Evolutionary conservation across 1,140 invertebrate species (phyloP), one percentile per base, ranked within the genome.

Genomic region (Rhagoletis zephyria): DNA sequence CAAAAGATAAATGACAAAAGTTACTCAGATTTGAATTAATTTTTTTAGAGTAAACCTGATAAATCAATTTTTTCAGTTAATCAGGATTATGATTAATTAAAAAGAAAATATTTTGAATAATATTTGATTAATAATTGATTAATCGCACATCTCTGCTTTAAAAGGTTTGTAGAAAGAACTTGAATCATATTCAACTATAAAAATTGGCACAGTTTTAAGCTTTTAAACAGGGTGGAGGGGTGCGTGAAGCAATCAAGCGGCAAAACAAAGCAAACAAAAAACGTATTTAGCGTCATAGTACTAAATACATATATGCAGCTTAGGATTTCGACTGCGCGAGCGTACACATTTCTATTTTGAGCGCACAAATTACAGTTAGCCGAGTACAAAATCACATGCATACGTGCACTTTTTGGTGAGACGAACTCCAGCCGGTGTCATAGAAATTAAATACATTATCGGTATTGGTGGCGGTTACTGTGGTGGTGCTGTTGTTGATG

Each of bases 381-480:
- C 59, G 30, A 59, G 10, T 59, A 85, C n/a, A 88, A 70, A 88
- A 88, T 74, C 85, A 87, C 91, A 92, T 92, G 91, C 91, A 92
- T 92, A 92, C 91, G 92, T 92, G 91, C 92, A 91, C 89, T 91
- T 90, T 90, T 87, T 91, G 91, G 70, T 90, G 91, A 7, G 87
- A 74, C 87, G 89, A 90, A 87, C 88, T 92, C 91, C 91, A 92
- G 90, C 89, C 91, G 56, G 19, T 85, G 87, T 90, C 67, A 56
- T 59, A 85, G 48, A 85, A 16, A n/a, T 61, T 63, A 40, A 85
- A 16, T 70, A 77, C 59, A 85, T 85, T 85, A 4, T 85, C 40
- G 7, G 30, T 30, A 30, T 30, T 30, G 30, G 30, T 30, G 30
- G 45, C 30, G 60, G 59, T 63, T 42, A 4, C 63, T 42, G 14